Conservation (phyloP, 2,113 vertebrate species). For the Nestor notabilis region DNA sequence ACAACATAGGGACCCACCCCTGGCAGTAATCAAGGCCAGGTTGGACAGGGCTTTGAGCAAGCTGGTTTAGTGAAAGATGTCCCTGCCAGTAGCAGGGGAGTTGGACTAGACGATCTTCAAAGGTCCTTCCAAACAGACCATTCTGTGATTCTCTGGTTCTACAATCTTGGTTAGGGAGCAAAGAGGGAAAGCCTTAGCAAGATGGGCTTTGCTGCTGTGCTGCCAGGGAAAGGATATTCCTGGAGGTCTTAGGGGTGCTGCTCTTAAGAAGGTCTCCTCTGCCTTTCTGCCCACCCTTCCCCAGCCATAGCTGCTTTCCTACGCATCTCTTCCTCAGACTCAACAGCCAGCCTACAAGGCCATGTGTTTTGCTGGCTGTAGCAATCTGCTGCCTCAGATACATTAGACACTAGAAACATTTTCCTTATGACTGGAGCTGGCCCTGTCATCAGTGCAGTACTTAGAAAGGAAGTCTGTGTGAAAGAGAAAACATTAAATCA, state of each 20-base stretch:
- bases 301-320: background rate
- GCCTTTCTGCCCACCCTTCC: background rate
- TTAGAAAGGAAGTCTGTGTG: background rate
- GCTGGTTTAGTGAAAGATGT: background rate
- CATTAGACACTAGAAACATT: background rate
- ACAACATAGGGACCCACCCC: background rate
- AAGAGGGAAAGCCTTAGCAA: background rate
- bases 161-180: background rate
- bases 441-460: background rate
- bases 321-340: fast-evolving
- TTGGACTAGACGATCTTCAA: background rate
- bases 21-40: background rate
- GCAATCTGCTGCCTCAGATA: background rate
- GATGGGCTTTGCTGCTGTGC: background rate
- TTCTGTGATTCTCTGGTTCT: background rate
- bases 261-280: background rate
- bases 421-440: background rate
- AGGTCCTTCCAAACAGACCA: background rate
- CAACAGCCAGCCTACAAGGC: background rate
- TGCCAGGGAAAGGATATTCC: background rate
- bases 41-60: background rate
- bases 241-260: background rate
- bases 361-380: background rate
- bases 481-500: background rate
- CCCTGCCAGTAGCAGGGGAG: too few species aligned